phyloP scores from a whole-genome alignment of 2,888 invertebrate species.

The Eupsilia transversa region DNA sequence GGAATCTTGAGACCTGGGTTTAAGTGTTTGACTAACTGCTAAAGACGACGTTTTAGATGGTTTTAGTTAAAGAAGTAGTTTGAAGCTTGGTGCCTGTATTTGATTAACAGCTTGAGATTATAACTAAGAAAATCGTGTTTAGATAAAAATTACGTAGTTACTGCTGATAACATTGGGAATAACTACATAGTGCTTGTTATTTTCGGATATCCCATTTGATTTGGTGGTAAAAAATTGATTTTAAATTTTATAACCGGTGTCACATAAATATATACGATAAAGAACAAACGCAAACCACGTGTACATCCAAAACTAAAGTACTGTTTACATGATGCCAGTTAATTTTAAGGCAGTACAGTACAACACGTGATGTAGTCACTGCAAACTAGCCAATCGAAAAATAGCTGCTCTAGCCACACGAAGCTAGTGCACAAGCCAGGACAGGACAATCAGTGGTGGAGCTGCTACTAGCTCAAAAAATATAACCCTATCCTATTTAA shows the following conservation, averaged over 20 bases:
- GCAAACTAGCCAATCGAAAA: not conserved
- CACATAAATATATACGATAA: not conserved
- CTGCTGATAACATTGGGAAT: not conserved
- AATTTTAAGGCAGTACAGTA: too few relatives aligned
- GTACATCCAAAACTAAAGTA: not conserved
- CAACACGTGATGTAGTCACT: not conserved
- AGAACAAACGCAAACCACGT: not conserved
- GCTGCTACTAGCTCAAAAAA: not conserved
- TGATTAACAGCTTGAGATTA: not conserved
- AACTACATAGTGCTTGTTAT: not conserved
- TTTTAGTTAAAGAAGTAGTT: constrained; percentile 37
- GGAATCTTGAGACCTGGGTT: constrained; percentile 26
- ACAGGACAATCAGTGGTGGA: not conserved
- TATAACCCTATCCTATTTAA: not conserved
- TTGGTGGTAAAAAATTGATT: not conserved
- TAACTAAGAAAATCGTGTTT: not conserved
- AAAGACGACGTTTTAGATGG: constrained; percentile 37
- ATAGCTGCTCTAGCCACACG: not conserved
- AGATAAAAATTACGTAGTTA: not conserved
- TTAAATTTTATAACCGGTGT: not conserved
- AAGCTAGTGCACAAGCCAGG: not conserved
- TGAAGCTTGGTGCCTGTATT: not conserved
- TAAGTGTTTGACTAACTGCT: constrained; percentile 51
- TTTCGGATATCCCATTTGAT: not conserved
- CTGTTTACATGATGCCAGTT: not conserved